phyloP scores from a whole-genome alignment of 1,140 invertebrate genomes.

The Lordiphosa collinella region DNA sequence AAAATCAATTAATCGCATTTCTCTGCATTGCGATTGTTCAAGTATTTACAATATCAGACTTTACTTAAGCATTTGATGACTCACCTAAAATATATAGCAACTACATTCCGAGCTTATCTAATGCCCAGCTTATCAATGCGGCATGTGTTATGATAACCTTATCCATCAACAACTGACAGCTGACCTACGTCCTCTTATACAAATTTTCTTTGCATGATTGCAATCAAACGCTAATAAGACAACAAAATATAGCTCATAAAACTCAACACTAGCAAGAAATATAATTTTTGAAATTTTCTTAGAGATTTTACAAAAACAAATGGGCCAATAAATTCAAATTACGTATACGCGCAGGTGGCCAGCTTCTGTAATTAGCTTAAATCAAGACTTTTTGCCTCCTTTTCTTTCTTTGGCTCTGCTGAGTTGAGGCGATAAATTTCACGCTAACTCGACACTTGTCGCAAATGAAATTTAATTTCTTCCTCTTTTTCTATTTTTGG shows the following conservation, averaged over 20 bases:
- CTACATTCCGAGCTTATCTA: conserved; percentile 24
- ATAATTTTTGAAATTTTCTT: conserved; percentile 2
- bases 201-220: conserved; percentile 14
- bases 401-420: conserved; percentile 19
- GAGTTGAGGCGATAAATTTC: conserved; percentile 51
- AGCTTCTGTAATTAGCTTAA: conserved; percentile 59
- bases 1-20: too few relatives aligned
- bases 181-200: conserved; percentile 2
- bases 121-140: conserved; percentile 12
- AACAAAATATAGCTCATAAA: conserved; percentile 1
- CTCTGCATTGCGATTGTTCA: too few relatives aligned
- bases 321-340: conserved; percentile 73
- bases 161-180: conserved; percentile 19
- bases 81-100: conserved; percentile 2
- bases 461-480: conserved; percentile 30
- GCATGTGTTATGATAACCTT: conserved; percentile 7
- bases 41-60: too few relatives aligned
- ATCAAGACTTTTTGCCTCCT: conserved; percentile 42
- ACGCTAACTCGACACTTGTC: conserved; percentile 66
- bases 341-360: conserved; percentile 76
- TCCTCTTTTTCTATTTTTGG: conserved; percentile 5
- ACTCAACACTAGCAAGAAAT: conserved; percentile 14
- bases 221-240: conserved; percentile 65
- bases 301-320: conserved; percentile 39
- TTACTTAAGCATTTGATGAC: neutral